Base-by-base conservation (phyloP, 92 coral and sea anemone species). In the Hydrozoanthus gracilis region DNA sequence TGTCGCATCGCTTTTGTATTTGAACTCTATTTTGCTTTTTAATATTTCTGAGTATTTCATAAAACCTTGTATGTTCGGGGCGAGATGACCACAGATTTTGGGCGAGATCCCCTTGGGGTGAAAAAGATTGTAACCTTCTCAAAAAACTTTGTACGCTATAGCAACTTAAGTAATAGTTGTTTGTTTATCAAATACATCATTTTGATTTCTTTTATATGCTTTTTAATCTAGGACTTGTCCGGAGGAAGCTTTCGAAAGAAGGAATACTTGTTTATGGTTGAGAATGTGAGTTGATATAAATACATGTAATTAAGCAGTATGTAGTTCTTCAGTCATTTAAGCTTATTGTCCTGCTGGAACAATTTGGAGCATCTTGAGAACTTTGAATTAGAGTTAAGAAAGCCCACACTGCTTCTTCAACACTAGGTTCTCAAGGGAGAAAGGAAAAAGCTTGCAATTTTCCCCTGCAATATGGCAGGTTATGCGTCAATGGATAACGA, bases 361-460 rank as follows among this genome's bases (percentile, higher is more conserved):
- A 27, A 27, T 27, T 27, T 27, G 39, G 39, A 27, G 39, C 39
- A 27, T 27, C 39, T 27, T 27, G 39, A 27, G 39, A 27, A 67
- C n/a, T 67, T 35, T 44, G 48, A 35, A 71, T 18, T 46, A 7
- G 44, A 18, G 8, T 39, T 9, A 16, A 68, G 11, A 20, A 7
- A 4, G 48, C 39, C 10, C 44, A 68, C 3, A 7, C n/a, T 8
- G 13, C 1, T 73, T 47, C 48, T 12, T 4, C 27, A 73, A 73
- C 16, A 4, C 44, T 35, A 95, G 98, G 93, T 93, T 66, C 78
- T 92, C 10, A 85, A 94, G 13, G 93, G 91, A 70, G 98, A 95
- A 82, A 92, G 99, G 18, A 96, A 96, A 77, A 96, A 96, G 91
- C 93, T 96, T 88, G 99, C 99, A 46, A 91, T 96, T 60, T 96